Evolutionary conservation across 2,888 invertebrate species (phyloP).

Genomic region (Lysandra coridon): DNA sequence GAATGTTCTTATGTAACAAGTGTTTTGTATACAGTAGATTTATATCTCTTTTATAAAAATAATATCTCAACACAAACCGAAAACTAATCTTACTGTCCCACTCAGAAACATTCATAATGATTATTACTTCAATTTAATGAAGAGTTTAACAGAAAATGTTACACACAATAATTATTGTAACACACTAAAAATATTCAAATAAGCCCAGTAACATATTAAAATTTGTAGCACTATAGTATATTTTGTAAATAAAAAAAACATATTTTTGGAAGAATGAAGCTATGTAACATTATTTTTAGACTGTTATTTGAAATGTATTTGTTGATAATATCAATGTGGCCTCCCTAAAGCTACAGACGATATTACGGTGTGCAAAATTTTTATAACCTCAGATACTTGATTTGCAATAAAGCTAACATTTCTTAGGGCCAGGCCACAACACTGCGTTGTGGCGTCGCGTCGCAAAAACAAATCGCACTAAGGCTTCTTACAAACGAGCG

Average conservation of each 20-base stretch:
- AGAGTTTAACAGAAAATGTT: no score
- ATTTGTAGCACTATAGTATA: constrained; percentile 40
- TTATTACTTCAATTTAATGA: no score
- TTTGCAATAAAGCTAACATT: neutral
- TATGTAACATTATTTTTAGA: constrained; percentile 72
- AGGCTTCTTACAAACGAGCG: no score
- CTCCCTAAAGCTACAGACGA: neutral
- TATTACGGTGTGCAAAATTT: neutral
- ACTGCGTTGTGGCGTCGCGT: no score
- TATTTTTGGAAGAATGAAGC: constrained; percentile 70
- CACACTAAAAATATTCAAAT: constrained; percentile 37
- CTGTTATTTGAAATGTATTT: constrained; percentile 72
- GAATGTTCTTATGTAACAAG: neutral
- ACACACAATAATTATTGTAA: neutral
- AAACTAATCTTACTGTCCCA: no score
- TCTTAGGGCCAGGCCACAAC: no score
- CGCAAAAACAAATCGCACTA: no score
- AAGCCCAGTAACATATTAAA: constrained; percentile 36
- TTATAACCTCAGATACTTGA: neutral
- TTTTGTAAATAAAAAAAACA: constrained; percentile 65
- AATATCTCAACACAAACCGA: no score
- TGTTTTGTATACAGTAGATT: neutral
- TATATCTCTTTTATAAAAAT: neutral
- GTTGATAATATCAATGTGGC: constrained; percentile 38
- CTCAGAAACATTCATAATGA: no score